Evolutionary conservation across 2,113 vertebrate species (phyloP), one percentile per base, ranked within the genome.

Genomic region (Cygnus buccinator): DNA sequence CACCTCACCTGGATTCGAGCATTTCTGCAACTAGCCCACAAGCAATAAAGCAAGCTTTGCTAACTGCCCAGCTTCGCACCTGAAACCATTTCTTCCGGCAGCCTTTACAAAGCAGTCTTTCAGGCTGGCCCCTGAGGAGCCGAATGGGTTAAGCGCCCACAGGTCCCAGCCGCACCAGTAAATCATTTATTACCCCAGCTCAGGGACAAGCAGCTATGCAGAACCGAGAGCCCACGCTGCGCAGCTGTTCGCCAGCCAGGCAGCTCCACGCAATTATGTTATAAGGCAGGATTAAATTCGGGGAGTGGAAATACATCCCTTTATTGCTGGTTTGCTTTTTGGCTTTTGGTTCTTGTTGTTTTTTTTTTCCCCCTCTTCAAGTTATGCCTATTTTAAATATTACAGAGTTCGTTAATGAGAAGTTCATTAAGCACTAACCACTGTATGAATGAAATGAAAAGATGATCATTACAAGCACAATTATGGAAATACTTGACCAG

Each of bases 141-240:
- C 0, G 3, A 90, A 94, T 0, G 77, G 70, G 92, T 95, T 96
- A 94, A 97, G 55, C 68, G 84, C 89, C 81, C 84, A 61, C 48
- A 94, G 81, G 77, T 87, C 72, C 77, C 81, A 81, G 73, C 41
- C 74, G 76, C 25, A 22, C 81, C 89, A 94, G 84, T 94, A 95
- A 94, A 96, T 95, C 81, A 94, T 96, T 97, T 91, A 95, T 91
- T 92, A 91, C 84, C 62, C 84, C 70, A 55, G 74, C 91, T 92
- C 19, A 0, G 48, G 92, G 93, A 95, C 92, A 89, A 86, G 92
- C 83, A 94, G 92, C 88, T 87, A 82, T 58, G 84, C 84, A 95
- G 92, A 92, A 70, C 44, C 1, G 0, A 76, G 77, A 87, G 86
- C 89, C 89, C 90, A 94, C n/a, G 74, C 94, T 94, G 91, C 62